Evolutionary conservation across 2,113 vertebrate species (phyloP).

Genomic region (Oncorhynchus mykiss): DNA sequence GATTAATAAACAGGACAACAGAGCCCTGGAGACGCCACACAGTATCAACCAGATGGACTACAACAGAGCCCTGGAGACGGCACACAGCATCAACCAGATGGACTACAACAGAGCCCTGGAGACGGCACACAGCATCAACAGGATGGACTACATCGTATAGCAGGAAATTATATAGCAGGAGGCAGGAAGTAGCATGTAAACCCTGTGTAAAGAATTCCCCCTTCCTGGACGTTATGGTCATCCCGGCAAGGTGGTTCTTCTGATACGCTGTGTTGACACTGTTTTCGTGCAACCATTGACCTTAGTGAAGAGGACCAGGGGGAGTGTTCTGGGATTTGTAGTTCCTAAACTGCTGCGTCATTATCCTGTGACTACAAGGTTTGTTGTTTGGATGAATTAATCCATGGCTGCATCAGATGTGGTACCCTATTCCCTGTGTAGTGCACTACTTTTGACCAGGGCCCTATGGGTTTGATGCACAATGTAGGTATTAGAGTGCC

Average conservation of each 20-base stretch:
- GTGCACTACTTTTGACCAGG: too few relatives aligned
- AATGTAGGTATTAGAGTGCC: too few relatives aligned
- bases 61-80: slow-evolving; percentile 31
- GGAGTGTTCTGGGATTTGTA: slow-evolving; percentile 75
- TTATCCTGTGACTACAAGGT: slow-evolving; percentile 80
- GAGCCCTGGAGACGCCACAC: slow-evolving; percentile 97
- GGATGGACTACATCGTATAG: slow-evolving; percentile 99
- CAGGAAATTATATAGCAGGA: slow-evolving; percentile 60
- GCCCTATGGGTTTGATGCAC: too few relatives aligned
- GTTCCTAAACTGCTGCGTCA: slow-evolving; percentile 84
- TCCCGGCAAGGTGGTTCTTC: too few relatives aligned
- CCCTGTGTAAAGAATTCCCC: too few relatives aligned
- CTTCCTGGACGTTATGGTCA: too few relatives aligned
- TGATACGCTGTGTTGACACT: background rate
- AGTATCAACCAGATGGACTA: slow-evolving; percentile 98
- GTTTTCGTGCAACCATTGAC: slow-evolving; percentile 79
- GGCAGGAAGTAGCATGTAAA: too few relatives aligned
- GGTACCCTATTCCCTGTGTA: too few relatives aligned
- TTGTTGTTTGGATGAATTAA: slow-evolving; percentile 78
- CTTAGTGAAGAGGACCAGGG: slow-evolving; percentile 24
- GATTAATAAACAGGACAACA: slow-evolving; percentile 99
- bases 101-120: slow-evolving; percentile 76
- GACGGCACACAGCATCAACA: slow-evolving; percentile 84
- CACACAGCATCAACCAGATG: slow-evolving; percentile 92
- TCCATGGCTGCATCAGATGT: background rate